Conservation (phyloP, 35 echinoderm and acorn worm genomes). For the Patiria miniata region DNA sequence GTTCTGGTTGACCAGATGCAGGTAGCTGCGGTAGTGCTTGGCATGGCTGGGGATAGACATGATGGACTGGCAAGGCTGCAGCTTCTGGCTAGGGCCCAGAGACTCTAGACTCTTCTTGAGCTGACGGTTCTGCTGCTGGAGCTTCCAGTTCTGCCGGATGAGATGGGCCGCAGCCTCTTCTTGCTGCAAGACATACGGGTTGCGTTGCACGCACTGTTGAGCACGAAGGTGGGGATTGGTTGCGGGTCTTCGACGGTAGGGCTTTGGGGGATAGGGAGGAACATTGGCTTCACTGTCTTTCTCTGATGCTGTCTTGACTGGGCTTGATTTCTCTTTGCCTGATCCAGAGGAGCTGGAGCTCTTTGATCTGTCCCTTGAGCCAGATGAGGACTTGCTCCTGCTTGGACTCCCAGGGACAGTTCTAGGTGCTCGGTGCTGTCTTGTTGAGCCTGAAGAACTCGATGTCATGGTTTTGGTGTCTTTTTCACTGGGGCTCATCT, state of each 20-base stretch:
- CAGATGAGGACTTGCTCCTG: slow-evolving; percentile 77
- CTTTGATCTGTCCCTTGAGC: slow-evolving; percentile 82
- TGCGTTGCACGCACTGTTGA: slow-evolving; percentile 75
- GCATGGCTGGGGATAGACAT: slow-evolving; percentile 87
- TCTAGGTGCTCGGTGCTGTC: slow-evolving; percentile 82
- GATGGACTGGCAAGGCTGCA: slow-evolving; percentile 76
- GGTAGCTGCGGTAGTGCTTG: slow-evolving; percentile 94
- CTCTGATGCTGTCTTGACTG: slow-evolving; percentile 40
- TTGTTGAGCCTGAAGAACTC: slow-evolving; percentile 49
- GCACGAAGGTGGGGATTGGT: slow-evolving; percentile 91
- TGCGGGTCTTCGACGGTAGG: slow-evolving; percentile 80
- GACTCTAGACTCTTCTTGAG: slow-evolving; percentile 78
- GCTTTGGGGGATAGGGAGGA: slow-evolving; percentile 43
- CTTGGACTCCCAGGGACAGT: slow-evolving; percentile 87
- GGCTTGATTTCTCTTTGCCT: slow-evolving; percentile 74
- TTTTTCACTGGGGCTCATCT: slow-evolving; percentile 8
- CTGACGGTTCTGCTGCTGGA: slow-evolving; percentile 86
- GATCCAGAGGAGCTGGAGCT: slow-evolving; percentile 89
- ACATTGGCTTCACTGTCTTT: slow-evolving; percentile 9
- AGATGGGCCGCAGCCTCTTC: slow-evolving; percentile 55
- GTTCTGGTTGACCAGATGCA: slow-evolving; percentile 94
- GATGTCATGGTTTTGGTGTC: slow-evolving; percentile 24
- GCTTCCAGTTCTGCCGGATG: slow-evolving; percentile 81
- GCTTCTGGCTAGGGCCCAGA: slow-evolving; percentile 31
- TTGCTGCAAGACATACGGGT: slow-evolving; percentile 90